Percentiles rank a stretch among this genome's conserved stretches.
Conservation (phyloP, 2,113 vertebrate species). For the Crypturellus undulatus region DNA sequence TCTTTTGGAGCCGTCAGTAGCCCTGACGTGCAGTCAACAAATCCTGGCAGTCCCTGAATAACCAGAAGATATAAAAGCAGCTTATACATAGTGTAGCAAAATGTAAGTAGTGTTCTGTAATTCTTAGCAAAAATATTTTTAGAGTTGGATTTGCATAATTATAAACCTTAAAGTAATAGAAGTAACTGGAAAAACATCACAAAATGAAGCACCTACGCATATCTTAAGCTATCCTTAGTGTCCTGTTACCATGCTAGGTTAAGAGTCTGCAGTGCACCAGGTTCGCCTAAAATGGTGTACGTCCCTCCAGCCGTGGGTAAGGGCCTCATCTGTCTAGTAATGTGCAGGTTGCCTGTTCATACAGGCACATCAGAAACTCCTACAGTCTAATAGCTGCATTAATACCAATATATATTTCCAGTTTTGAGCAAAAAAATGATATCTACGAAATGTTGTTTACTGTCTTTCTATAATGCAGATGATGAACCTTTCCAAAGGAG, state of each 20-base stretch:
- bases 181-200: not conserved
- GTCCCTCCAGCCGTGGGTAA: rapidly evolving
- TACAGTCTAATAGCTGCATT: not conserved
- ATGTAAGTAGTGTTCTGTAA: rapidly evolving
- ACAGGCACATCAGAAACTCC: not conserved
- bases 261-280: rapidly evolving
- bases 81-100: not conserved
- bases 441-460: not conserved
- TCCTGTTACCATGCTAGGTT: not conserved
- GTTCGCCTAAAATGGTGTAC: rapidly evolving
- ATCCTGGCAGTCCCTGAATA: not conserved
- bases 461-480: rapidly evolving
- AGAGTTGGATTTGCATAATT: not conserved
- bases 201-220: not conserved
- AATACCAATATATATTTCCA: not conserved
- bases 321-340: rapidly evolving
- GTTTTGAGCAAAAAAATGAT: not conserved
- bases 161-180: not conserved
- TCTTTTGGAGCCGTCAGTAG: not conserved
- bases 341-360: not conserved
- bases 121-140: not conserved
- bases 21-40: not conserved
- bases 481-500: not conserved
- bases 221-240: not conserved
- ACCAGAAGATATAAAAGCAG: not conserved